Percentiles rank a stretch among this genome's conserved stretches.
These are phyloP conservation scores for Lepidocyrtinus sp. DNA, from an alignment of 2,888 invertebrate species.

Conservation along the genomic window DNA sequence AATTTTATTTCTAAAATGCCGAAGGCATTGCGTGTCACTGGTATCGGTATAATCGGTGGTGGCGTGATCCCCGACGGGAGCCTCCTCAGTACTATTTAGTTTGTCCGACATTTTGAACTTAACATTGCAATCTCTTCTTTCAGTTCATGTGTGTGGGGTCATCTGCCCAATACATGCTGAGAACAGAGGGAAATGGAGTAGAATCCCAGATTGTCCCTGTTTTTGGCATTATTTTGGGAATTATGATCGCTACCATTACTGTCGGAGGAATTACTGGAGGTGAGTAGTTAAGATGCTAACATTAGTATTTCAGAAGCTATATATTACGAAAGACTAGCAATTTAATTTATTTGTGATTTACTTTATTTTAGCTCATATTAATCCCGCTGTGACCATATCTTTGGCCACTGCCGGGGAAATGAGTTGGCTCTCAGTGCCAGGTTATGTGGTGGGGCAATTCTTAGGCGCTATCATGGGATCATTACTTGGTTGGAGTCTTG, in stretches of 20 bases:
- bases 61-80: no score
- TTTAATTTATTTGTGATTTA: slow-evolving; percentile 19
- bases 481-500: slow-evolving; percentile 45
- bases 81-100: no score
- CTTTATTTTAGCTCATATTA: slow-evolving; percentile 54
- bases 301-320: no score
- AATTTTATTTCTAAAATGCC: no score
- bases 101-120: no score
- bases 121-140: not conserved
- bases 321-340: no score
- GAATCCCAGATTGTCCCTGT: slow-evolving; percentile 44
- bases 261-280: slow-evolving; percentile 65
- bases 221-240: slow-evolving; percentile 63
- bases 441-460: slow-evolving; percentile 58
- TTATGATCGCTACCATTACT: slow-evolving; percentile 58
- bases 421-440: slow-evolving; percentile 65
- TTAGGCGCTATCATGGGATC: slow-evolving; percentile 64
- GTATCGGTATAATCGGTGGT: no score
- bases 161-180: slow-evolving; percentile 16
- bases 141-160: slow-evolving; percentile 66
- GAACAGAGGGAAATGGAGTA: not conserved
- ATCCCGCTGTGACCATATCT: slow-evolving; percentile 63
- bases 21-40: no score
- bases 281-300: not conserved
- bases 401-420: slow-evolving; percentile 60